A percentile compares a stretch with the other conserved stretches of the same genome.
These are phyloP conservation scores for Rhagoletis zephyria DNA, from an alignment of 1,140 invertebrate genomes.

Conservation along the genomic window DNA sequence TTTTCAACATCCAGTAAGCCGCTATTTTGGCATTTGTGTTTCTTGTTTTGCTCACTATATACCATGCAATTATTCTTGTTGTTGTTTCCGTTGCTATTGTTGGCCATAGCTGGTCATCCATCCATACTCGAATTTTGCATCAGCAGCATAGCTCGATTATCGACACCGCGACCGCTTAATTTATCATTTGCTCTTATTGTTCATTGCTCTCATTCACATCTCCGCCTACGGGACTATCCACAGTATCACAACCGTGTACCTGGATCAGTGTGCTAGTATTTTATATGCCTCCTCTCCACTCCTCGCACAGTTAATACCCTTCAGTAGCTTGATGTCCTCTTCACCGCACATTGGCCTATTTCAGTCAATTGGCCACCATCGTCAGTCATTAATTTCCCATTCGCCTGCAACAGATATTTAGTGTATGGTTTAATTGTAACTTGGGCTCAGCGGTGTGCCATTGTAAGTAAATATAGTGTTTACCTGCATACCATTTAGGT, in stretches of 20 bases:
- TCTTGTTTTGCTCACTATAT: too few relatives aligned
- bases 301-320: background rate
- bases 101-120: background rate
- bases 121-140: background rate
- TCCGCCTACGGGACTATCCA: background rate
- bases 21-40: too few relatives aligned
- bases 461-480: background rate
- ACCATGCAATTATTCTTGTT: too few relatives aligned
- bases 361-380: slow-evolving; percentile 37
- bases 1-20: too few relatives aligned
- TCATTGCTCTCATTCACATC: slow-evolving; percentile 5
- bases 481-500: too few relatives aligned
- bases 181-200: background rate
- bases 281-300: too few relatives aligned
- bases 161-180: slow-evolving; percentile 2
- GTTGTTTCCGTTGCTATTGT: background rate
- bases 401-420: slow-evolving; percentile 28
- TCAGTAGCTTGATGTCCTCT: slow-evolving; percentile 33
- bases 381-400: slow-evolving; percentile 32
- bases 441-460: slow-evolving; percentile 6
- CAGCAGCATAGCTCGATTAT: background rate
- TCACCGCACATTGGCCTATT: slow-evolving; percentile 44
- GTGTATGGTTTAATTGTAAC: slow-evolving; percentile 19
- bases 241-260: background rate
- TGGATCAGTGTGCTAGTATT: background rate